Base-by-base conservation (phyloP, 1,140 invertebrate species). In the Drosophila yakuba region DNA sequence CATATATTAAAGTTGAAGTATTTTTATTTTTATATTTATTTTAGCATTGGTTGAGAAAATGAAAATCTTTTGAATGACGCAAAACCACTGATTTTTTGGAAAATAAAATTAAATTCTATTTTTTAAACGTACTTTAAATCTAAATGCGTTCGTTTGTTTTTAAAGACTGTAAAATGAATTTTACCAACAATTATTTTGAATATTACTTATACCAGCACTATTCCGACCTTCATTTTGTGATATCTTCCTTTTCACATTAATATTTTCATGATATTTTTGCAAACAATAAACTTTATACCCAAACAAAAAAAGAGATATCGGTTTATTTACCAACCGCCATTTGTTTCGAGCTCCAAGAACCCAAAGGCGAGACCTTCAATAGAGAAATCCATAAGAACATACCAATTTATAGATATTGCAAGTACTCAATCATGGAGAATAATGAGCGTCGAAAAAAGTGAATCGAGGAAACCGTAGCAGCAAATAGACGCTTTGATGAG, bases 401-500 rank as follows among this genome's bases (percentile, higher is more conserved):
- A 71, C 67, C 67, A 71, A 71, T 69, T 71, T 71, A 69, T 71
- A 57, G 67, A 57, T 71, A 50, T 56, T 41, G 51, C 43, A 71
- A 71, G 64, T 71, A 48, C 67, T 71, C 67, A 71, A 71, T 71
- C 67, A 71, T 47, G 20, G 15, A 71, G 64, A 35, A 71, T 69
- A 71, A 57, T 57, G 51, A 71, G 50, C 51, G 41, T 20, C 43
- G 35, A 66, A 66, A 45, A 56, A 68, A 69, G 35, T 56, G 67
- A 43, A 66, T 52, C 61, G 47, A 54, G 47, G 10, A 15, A 39
- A 57, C 36, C 12, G 25, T 28, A 25, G 28, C 64, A 69, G 45
- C 51, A 71, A 69, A 71, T 71, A 69, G 51, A 71, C 63, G 64
- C 63, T 69, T 71, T 71, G 67, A 71, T 71, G 51, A 57, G 67